Percentiles rank a stretch among this genome's conserved stretches.
These are phyloP conservation scores for Pelmatolapia mariae DNA, from an alignment of 2,113 vertebrate genomes.

Conservation along the genomic window DNA sequence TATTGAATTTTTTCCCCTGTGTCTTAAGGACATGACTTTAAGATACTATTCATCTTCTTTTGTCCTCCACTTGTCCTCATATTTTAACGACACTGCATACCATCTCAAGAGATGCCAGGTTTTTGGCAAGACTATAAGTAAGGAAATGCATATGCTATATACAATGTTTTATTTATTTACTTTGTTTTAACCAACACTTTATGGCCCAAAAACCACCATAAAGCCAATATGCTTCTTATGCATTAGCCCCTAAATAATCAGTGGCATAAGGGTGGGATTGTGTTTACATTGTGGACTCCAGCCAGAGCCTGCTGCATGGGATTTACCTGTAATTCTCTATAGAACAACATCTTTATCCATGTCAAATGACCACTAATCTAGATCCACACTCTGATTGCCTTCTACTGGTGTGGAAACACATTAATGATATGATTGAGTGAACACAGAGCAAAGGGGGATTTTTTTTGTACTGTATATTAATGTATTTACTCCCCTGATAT, in stretches of 20 bases:
- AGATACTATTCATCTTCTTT: not conserved
- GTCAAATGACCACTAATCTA: slow-evolving; percentile 55
- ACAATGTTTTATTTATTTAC: not conserved
- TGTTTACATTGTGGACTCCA: not conserved
- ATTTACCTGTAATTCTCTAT: slow-evolving; percentile 41
- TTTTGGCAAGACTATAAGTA: not conserved
- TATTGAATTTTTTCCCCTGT: not conserved
- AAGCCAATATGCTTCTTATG: not conserved
- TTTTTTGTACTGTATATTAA: not conserved
- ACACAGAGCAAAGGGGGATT: not conserved
- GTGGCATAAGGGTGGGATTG: not conserved
- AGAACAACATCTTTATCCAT: slow-evolving; percentile 32
- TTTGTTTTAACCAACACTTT: not conserved
- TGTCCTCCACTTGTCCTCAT: not conserved
- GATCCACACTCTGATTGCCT: not conserved
- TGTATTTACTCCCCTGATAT: not conserved
- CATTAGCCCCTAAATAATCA: not conserved
- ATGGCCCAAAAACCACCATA: not conserved
- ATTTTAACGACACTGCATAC: not conserved
- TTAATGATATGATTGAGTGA: not conserved
- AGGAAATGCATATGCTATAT: not conserved
- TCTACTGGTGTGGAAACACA: not conserved
- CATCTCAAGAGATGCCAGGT: not conserved
- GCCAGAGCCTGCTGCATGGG: not conserved
- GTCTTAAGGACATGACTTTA: not conserved